phyloP scores from a whole-genome alignment of 2,888 invertebrate genomes.

The Formica aserva region DNA sequence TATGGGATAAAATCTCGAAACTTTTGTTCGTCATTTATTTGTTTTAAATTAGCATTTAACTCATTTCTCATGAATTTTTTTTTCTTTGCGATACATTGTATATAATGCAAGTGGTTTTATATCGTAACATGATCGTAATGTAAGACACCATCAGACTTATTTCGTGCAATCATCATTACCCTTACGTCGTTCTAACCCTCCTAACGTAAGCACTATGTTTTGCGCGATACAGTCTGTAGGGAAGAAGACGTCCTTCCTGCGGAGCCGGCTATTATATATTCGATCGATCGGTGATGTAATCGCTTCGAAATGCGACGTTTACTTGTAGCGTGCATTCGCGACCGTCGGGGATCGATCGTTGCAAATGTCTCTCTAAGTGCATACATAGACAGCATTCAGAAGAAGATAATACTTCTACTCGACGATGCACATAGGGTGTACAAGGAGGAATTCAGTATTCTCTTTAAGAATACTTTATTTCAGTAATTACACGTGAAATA shows the following conservation, averaged over 20 bases:
- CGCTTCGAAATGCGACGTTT: conserved; percentile 72
- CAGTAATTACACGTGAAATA: not conserved
- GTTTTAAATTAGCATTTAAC: not conserved
- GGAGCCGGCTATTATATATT: conserved; percentile 63
- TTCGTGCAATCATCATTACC: conserved; percentile 66
- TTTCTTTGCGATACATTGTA: not conserved
- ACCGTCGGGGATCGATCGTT: conserved; percentile 66
- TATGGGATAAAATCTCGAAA: not conserved
- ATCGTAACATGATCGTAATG: conserved; percentile 19
- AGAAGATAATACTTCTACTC: not conserved
- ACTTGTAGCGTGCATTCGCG: conserved; percentile 51
- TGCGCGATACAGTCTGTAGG: conserved; percentile 57
- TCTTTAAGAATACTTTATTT: not conserved
- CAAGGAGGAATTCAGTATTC: conserved; percentile 11
- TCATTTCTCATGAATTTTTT: conserved; percentile 22
- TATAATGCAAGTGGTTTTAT: conserved; percentile 3
- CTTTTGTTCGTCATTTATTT: not conserved
- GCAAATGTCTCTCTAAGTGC: conserved; percentile 40
- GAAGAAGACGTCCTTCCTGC: conserved; percentile 59
- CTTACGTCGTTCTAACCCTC: conserved; percentile 56
- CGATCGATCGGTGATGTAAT: conserved; percentile 69
- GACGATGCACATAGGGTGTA: conserved; percentile 1
- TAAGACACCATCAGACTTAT: conserved; percentile 57
- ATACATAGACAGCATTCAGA: not conserved
- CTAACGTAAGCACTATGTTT: conserved; percentile 49